Percentiles rank a stretch among this genome's conserved stretches.
Evolutionary conservation across 2,797 vertebrate species (phyloP).

Genomic region (Streptopelia turtur): DNA sequence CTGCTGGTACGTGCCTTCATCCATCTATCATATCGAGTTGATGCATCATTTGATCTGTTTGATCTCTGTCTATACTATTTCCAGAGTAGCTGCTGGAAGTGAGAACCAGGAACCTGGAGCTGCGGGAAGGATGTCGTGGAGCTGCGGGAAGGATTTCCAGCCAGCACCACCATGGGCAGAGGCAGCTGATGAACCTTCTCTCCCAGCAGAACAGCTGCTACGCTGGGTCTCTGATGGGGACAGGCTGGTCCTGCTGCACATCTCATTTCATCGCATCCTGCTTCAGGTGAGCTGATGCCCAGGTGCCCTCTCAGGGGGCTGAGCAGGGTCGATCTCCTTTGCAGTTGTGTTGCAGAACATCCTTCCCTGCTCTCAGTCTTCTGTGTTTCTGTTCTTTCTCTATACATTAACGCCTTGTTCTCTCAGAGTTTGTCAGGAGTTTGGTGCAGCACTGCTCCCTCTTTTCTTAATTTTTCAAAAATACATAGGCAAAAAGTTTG

Average conservation of each 20-base stretch:
- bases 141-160: background rate
- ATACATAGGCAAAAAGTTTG: background rate
- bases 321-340: background rate
- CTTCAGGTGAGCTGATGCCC: background rate
- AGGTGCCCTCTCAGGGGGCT: background rate
- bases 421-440: background rate
- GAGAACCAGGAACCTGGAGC: background rate
- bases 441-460: background rate
- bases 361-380: background rate
- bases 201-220: background rate
- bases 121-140: background rate
- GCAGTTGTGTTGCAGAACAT: background rate
- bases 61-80: background rate
- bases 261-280: too few relatives aligned
- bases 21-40: background rate
- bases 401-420: accelerated
- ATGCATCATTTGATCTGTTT: too few relatives aligned
- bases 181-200: background rate
- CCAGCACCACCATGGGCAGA: accelerated
- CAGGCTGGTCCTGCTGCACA: background rate
- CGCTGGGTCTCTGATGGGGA: background rate
- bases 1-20: background rate
- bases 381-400: background rate
- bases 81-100: background rate
- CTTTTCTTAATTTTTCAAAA: background rate